A percentile compares a stretch with the other conserved stretches of the same genome.
Conservation (phyloP, 1,140 invertebrate genomes). For the Myzus persicae region DNA sequence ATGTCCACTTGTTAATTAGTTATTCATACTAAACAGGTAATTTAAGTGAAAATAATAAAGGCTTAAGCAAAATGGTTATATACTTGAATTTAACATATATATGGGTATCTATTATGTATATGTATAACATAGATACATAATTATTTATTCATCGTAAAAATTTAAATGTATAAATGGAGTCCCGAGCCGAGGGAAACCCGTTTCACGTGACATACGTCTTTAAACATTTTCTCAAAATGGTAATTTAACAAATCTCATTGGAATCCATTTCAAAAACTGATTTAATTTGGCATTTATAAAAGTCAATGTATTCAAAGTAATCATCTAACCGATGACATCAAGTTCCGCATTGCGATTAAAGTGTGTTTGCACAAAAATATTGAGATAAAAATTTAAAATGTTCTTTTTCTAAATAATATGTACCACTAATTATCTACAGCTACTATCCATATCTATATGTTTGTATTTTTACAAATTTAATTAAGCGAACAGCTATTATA, state of each 20-base stretch:
- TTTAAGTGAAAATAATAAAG: neutral
- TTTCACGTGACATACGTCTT: slow-evolving; percentile 23
- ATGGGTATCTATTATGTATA: neutral
- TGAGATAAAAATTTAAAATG: neutral
- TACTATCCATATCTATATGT: neutral
- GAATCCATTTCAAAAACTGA: neutral
- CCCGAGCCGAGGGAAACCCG: neutral
- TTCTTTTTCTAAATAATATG: neutral
- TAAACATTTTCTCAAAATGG: neutral
- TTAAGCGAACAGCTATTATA: neutral
- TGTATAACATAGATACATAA: neutral
- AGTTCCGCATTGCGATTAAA: neutral
- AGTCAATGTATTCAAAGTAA: neutral
- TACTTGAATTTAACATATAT: neutral
- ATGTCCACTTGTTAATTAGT: neutral
- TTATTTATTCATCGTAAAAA: slow-evolving; percentile 23
- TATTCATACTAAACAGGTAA: neutral
- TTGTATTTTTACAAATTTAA: slow-evolving; percentile 19
- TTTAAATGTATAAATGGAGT: slow-evolving; percentile 15
- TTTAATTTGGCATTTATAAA: neutral
- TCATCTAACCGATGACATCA: neutral
- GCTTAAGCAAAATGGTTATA: neutral
- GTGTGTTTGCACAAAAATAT: neutral
- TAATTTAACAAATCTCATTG: neutral
- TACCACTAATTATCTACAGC: neutral